phyloP scores from a whole-genome alignment of 1,140 invertebrate species.

The Lepidostoma basale region DNA sequence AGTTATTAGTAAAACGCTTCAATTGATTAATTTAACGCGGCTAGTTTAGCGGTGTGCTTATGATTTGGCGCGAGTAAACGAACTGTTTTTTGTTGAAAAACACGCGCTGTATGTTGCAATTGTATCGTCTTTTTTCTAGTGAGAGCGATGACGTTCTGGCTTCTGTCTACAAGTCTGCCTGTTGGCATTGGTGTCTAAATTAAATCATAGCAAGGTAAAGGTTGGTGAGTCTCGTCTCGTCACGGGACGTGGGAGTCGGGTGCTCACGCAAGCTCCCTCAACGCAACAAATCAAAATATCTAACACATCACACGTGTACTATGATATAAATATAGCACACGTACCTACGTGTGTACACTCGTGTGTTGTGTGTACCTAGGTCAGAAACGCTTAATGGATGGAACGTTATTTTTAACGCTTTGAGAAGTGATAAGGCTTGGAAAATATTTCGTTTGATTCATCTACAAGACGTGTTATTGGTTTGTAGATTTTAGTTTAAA shows the following conservation, averaged over 20 bases:
- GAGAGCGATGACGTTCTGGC: background rate
- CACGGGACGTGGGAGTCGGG: background rate
- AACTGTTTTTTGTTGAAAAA: background rate
- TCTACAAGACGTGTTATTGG: too few relatives aligned
- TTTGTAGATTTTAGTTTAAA: too few relatives aligned
- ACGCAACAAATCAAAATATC: background rate
- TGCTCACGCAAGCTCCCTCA: background rate
- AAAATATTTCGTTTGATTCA: too few relatives aligned
- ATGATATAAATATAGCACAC: too few relatives aligned
- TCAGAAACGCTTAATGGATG: too few relatives aligned
- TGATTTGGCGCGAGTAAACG: background rate
- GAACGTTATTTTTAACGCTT: too few relatives aligned
- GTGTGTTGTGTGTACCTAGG: too few relatives aligned
- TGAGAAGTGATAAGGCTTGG: too few relatives aligned
- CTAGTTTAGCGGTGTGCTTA: background rate
- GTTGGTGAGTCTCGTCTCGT: background rate
- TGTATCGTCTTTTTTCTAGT: background rate
- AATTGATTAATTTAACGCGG: background rate
- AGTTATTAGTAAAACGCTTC: too few relatives aligned
- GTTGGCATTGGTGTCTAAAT: conserved; percentile 33
- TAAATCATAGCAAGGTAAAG: conserved; percentile 35
- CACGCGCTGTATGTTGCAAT: background rate
- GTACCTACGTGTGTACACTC: too few relatives aligned
- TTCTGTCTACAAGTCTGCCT: conserved; percentile 1
- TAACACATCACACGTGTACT: too few relatives aligned